Evolutionary conservation across 1,140 invertebrate genomes (phyloP).

Genomic region (Drosophila ercepeae): DNA sequence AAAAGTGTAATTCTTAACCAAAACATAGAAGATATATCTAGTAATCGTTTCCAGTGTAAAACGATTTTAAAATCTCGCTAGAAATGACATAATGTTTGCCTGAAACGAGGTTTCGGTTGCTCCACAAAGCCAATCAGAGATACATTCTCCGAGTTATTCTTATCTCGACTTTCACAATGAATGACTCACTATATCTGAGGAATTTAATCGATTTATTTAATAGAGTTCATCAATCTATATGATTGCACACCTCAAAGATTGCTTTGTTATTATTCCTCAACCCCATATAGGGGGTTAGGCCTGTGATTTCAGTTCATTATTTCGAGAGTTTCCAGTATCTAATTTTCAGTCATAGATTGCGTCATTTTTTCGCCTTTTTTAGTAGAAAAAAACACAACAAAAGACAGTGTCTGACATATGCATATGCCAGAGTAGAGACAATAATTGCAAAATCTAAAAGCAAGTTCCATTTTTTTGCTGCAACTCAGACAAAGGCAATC

Average conservation of each 20-base stretch:
- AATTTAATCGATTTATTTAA: conserved; percentile 10
- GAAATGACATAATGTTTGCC: conserved; percentile 18
- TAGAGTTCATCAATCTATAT: conserved; percentile 2
- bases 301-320: conserved; percentile 38
- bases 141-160: neutral
- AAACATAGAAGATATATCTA: too few species aligned
- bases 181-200: conserved; percentile 15
- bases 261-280: conserved; percentile 6
- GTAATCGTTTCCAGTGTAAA: too few species aligned
- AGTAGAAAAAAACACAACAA: conserved; percentile 10
- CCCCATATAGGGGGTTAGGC: conserved; percentile 10
- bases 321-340: conserved; percentile 44
- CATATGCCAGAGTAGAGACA: conserved; percentile 9
- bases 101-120: conserved; percentile 32
- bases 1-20: neutral
- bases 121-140: conserved; percentile 7
- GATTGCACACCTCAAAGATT: conserved; percentile 22
- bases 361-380: conserved; percentile 40
- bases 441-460: conserved; percentile 49
- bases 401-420: conserved; percentile 10
- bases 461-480: conserved; percentile 33
- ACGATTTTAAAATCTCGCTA: too few species aligned
- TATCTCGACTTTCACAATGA: conserved; percentile 28
- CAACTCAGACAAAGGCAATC: conserved; percentile 30
- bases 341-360: conserved; percentile 45